phyloP scores from a whole-genome alignment of 1,140 invertebrate genomes.

The Megalonaias nervosa region DNA sequence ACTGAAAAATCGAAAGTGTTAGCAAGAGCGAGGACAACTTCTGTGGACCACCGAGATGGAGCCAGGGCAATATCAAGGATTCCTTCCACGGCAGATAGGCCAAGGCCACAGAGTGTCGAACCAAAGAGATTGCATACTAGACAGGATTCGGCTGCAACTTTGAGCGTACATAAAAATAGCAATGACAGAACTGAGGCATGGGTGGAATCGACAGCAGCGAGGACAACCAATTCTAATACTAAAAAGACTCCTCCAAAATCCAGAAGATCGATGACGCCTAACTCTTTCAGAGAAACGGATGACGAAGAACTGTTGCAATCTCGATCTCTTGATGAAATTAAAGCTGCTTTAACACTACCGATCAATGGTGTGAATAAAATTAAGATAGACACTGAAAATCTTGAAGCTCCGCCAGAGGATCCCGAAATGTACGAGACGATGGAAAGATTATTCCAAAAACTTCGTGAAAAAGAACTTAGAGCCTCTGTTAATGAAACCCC shows the following conservation, averaged over 20 bases:
- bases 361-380: slow-evolving; percentile 45
- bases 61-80: slow-evolving; percentile 11
- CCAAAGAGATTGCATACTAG: slow-evolving; percentile 27
- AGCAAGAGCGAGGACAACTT: slow-evolving; percentile 19
- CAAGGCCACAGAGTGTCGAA: slow-evolving; percentile 41
- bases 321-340: slow-evolving; percentile 58
- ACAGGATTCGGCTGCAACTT: not conserved
- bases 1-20: slow-evolving; percentile 31
- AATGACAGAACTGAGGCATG: slow-evolving; percentile 58
- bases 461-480: slow-evolving; percentile 58
- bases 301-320: slow-evolving; percentile 44
- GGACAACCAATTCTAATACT: slow-evolving; percentile 33
- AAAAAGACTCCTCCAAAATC: slow-evolving; percentile 31
- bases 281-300: slow-evolving; percentile 42
- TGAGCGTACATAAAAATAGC: not conserved
- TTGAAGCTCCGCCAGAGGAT: slow-evolving; percentile 62
- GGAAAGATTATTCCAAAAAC: slow-evolving; percentile 61
- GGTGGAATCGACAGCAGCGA: slow-evolving; percentile 54
- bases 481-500: slow-evolving; percentile 60
- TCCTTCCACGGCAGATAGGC: slow-evolving; percentile 7
- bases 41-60: slow-evolving; percentile 9
- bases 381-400: slow-evolving; percentile 24
- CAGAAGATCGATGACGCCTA: slow-evolving; percentile 54
- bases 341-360: slow-evolving; percentile 55
- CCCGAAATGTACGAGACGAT: slow-evolving; percentile 62